These are phyloP conservation scores for Megamerina dolium DNA, from an alignment of 2,888 invertebrate genomes.

Conservation along the genomic window DNA sequence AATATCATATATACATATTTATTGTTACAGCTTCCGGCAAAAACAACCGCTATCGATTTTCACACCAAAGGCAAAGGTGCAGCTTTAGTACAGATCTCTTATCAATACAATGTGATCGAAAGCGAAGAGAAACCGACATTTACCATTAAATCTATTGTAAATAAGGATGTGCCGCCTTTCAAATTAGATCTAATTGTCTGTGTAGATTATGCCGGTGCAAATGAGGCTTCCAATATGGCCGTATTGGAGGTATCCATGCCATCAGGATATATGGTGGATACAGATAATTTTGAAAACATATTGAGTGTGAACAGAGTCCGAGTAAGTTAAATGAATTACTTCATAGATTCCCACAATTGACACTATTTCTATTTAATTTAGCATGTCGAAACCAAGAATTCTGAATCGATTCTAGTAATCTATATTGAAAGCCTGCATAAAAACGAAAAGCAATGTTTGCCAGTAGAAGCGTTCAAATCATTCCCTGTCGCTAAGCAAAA, in stretches of 20 bases:
- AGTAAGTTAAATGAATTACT: no score
- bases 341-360: no score
- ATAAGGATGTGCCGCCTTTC: slow-evolving; percentile 67
- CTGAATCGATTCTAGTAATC: slow-evolving; percentile 57
- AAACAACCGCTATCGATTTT: slow-evolving; percentile 61
- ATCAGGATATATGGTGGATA: slow-evolving; percentile 81
- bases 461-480: slow-evolving; percentile 74
- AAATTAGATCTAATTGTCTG: slow-evolving; percentile 78
- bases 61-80: slow-evolving; percentile 76
- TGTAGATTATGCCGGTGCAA: slow-evolving; percentile 56
- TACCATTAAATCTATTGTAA: slow-evolving; percentile 76
- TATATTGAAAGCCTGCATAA: slow-evolving; percentile 65
- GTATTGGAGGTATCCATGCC: slow-evolving; percentile 84
- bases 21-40: slow-evolving; percentile 31
- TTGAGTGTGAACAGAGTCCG: slow-evolving; percentile 47
- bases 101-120: slow-evolving; percentile 76
- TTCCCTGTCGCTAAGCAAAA: slow-evolving; percentile 81
- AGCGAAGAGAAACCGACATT: slow-evolving; percentile 84
- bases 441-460: slow-evolving; percentile 66
- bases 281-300: slow-evolving; percentile 65
- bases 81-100: slow-evolving; percentile 70
- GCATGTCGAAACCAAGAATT: slow-evolving; percentile 64
- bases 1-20: not conserved
- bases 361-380: slow-evolving; percentile 14
- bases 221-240: slow-evolving; percentile 76